Evolutionary conservation across 2,888 invertebrate genomes (phyloP).

Genomic region (Drosophila neonasuta): DNA sequence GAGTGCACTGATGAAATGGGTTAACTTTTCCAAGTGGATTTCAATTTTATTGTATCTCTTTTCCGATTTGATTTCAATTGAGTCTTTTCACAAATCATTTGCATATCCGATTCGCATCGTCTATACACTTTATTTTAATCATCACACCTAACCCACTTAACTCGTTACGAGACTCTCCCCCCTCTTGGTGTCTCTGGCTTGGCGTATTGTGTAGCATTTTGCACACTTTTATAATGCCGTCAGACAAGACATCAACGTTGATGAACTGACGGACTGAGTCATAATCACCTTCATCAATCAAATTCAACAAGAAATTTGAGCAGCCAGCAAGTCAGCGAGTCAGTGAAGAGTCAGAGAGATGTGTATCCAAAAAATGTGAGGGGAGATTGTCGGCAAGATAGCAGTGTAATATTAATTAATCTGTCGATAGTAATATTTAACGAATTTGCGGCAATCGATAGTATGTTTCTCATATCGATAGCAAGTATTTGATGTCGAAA

Average conservation of each 20-base stretch:
- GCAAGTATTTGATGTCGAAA: too few relatives aligned
- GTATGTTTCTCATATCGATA: not conserved
- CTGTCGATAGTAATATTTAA: not conserved
- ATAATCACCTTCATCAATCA: conserved; percentile 71
- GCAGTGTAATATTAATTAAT: too few relatives aligned
- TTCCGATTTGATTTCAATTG: not conserved
- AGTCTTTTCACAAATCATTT: conserved; percentile 30
- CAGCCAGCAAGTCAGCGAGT: conserved; percentile 22
- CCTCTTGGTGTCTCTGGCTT: not conserved
- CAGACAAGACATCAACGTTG: conserved; percentile 19
- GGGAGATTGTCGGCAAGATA: not conserved
- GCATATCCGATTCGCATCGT: conserved; percentile 28
- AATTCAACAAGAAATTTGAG: conserved; percentile 49
- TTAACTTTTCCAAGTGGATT: not conserved
- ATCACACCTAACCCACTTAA: conserved; percentile 63
- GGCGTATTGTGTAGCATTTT: conserved; percentile 21
- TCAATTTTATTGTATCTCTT: not conserved
- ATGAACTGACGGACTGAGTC: conserved; percentile 55
- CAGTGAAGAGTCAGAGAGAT: conserved; percentile 6
- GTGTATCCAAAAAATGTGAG: not conserved
- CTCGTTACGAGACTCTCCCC: conserved; percentile 7
- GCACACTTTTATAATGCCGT: conserved; percentile 25
- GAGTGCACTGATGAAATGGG: not conserved
- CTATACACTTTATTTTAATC: conserved; percentile 34
- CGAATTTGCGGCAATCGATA: not conserved